Conservation (phyloP, 1,140 invertebrate genomes). For the Lepidostoma basale region DNA sequence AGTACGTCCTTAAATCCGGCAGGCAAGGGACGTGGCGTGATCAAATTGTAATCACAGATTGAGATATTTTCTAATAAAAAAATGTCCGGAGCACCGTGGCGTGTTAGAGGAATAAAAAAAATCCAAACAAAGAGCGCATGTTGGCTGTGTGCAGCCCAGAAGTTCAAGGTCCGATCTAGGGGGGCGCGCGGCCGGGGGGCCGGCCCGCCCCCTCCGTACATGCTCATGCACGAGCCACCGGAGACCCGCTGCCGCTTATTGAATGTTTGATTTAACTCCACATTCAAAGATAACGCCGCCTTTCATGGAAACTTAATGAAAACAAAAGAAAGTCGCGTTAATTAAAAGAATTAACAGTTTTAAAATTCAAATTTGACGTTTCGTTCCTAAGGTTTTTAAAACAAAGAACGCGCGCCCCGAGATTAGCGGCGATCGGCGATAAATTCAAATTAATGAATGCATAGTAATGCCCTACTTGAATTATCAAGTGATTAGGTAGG, state of each 20-base stretch:
- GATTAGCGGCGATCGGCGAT: slow-evolving; percentile 10
- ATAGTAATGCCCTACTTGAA: neutral
- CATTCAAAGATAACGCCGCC: slow-evolving; percentile 17
- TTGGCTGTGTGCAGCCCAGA: neutral
- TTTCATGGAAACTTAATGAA: slow-evolving; percentile 1
- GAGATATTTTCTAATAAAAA: too few relatives aligned
- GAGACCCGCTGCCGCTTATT: neutral
- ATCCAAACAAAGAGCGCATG: neutral
- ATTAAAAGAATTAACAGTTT: slow-evolving; percentile 24
- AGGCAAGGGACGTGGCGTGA: too few relatives aligned
- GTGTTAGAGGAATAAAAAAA: too few relatives aligned
- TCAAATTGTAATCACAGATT: too few relatives aligned
- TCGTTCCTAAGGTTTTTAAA: too few relatives aligned
- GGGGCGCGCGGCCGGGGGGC: neutral
- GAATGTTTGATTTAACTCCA: slow-evolving; percentile 17
- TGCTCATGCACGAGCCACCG: neutral
- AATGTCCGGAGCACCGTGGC: too few relatives aligned
- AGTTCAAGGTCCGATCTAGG: slow-evolving; percentile 5
- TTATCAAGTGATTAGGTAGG: too few relatives aligned
- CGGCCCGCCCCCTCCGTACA: neutral
- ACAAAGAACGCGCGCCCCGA: neutral
- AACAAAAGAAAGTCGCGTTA: slow-evolving; percentile 16
- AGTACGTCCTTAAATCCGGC: too few relatives aligned
- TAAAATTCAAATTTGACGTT: slow-evolving; percentile 8
- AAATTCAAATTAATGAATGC: slow-evolving; percentile 2